These are phyloP conservation scores for Diorhabda elongata DNA, from an alignment of 1,140 invertebrate genomes.

Conservation along the genomic window DNA sequence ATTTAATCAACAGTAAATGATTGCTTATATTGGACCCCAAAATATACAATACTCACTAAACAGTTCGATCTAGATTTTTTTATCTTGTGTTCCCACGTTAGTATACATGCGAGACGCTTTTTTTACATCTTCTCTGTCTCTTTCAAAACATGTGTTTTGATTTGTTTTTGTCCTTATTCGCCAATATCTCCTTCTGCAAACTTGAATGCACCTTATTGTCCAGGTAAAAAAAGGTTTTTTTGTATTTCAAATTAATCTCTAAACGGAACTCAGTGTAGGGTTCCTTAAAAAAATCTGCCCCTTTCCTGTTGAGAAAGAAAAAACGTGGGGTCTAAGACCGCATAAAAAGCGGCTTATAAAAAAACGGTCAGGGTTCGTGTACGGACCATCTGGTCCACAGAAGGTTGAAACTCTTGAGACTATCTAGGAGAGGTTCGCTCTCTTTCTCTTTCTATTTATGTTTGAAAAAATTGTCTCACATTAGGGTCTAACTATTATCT, in stretches of 20 bases:
- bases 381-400: constrained; percentile 43
- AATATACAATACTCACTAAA: not conserved
- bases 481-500: constrained; percentile 13
- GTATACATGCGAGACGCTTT: constrained; percentile 27
- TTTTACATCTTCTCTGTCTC: constrained; percentile 10
- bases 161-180: constrained; percentile 9
- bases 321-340: constrained; percentile 37
- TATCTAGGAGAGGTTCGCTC: constrained; percentile 28
- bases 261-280: constrained; percentile 45
- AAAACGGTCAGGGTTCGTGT: constrained; percentile 43
- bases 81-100: constrained; percentile 20
- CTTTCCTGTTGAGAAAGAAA: constrained; percentile 38
- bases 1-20: constrained; percentile 20
- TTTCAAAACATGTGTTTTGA: constrained; percentile 9
- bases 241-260: constrained; percentile 43
- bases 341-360: constrained; percentile 44
- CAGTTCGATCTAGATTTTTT: constrained; percentile 19
- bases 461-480: constrained; percentile 18
- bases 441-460: constrained; percentile 10
- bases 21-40: constrained; percentile 16
- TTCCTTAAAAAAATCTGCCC: constrained; percentile 46
- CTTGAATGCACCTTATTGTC: constrained; percentile 42
- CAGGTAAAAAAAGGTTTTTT: constrained; percentile 39
- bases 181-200: constrained; percentile 34
- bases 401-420: constrained; percentile 39